Conservation (phyloP, 2,797 vertebrate genomes). For the Coluber constrictor region DNA sequence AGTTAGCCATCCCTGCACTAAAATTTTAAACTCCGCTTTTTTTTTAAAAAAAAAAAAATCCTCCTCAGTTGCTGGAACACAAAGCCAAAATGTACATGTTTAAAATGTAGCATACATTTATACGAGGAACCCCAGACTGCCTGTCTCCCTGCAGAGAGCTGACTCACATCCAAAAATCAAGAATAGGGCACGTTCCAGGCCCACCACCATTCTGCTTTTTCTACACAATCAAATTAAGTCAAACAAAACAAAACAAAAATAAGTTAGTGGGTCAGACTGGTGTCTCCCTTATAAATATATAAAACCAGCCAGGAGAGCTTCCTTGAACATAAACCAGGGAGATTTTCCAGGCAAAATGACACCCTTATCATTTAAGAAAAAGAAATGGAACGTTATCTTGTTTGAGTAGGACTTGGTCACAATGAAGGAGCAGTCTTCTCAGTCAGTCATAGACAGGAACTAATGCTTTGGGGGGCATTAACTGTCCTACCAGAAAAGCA, state of each 20-base stretch:
- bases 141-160: constrained; percentile 13
- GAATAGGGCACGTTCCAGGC: constrained; percentile 19
- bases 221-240: constrained; percentile 1
- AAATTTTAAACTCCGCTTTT: not conserved
- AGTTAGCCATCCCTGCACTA: not conserved
- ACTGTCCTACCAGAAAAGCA: no score
- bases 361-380: not conserved
- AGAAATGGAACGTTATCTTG: not conserved
- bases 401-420: not conserved
- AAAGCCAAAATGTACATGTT: not conserved
- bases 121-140: not conserved
- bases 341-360: not conserved
- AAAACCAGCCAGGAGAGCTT: not conserved
- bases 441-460: no score
- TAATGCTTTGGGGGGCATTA: not conserved
- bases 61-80: not conserved
- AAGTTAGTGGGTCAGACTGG: not conserved
- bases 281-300: not conserved
- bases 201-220: not conserved
- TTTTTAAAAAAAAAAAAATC: not conserved
- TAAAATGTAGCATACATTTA: not conserved
- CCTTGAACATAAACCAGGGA: not conserved
- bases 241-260: not conserved
- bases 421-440: not conserved
- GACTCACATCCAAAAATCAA: not conserved